Conservation (phyloP, 2,888 invertebrate genomes). For the Troides aeacus region DNA sequence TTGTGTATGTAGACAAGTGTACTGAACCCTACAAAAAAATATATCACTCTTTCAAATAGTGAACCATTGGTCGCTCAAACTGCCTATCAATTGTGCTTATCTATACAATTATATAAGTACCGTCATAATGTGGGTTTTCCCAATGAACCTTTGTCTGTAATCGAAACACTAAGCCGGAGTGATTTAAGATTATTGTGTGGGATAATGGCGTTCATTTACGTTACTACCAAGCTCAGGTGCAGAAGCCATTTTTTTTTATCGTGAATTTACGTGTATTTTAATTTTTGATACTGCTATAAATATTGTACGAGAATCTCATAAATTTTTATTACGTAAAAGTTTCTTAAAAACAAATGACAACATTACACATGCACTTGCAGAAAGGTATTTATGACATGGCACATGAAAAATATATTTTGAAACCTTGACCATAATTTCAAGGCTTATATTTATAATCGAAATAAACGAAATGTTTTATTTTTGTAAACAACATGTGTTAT, state of each 20-base stretch:
- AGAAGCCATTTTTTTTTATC: constrained; percentile 33
- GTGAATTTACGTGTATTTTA: constrained; percentile 22
- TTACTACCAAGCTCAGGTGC: constrained; percentile 68
- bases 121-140: constrained; percentile 76
- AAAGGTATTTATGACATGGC: no score
- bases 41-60: constrained; percentile 7
- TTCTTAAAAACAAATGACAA: neutral
- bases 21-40: neutral
- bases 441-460: no score
- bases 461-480: no score
- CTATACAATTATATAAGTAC: constrained; percentile 76
- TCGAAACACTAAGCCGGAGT: constrained; percentile 78
- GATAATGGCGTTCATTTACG: constrained; percentile 75
- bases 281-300: constrained; percentile 22
- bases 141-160: constrained; percentile 75
- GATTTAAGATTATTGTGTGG: constrained; percentile 79
- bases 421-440: neutral
- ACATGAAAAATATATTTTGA: no score
- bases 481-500: neutral
- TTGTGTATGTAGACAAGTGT: neutral
- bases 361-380: no score
- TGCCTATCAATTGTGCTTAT: constrained; percentile 71
- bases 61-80: constrained; percentile 14
- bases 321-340: neutral
- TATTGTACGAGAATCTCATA: neutral